Evolutionary conservation across 2,113 vertebrate species (phyloP).

Genomic region (Clarias gariepinus): DNA sequence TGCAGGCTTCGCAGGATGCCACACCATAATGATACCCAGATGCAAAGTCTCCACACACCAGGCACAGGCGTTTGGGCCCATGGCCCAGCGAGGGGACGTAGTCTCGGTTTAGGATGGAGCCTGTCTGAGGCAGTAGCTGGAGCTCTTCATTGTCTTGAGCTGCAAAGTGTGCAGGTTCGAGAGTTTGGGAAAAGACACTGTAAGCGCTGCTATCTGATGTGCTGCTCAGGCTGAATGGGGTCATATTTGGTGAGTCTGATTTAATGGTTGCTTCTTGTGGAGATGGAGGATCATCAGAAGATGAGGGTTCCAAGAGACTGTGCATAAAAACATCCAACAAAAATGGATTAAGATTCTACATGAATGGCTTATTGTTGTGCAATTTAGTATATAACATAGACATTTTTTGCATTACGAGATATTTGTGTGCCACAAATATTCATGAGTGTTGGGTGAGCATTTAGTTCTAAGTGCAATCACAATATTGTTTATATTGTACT

Average conservation of each 20-base stretch:
- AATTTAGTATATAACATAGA: neutral
- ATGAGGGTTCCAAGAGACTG: constrained; percentile 59
- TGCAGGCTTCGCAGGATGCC: constrained; percentile 73
- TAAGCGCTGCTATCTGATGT: constrained; percentile 65
- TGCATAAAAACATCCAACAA: constrained; percentile 22
- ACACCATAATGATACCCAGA: constrained; percentile 71
- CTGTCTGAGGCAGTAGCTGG: constrained; percentile 54
- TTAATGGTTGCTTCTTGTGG: constrained; percentile 51
- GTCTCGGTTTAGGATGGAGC: constrained; percentile 60
- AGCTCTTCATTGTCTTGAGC: constrained; percentile 27
- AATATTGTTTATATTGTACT: neutral
- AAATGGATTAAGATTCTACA: neutral
- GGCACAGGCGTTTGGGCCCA: constrained; percentile 64
- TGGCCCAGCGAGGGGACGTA: constrained; percentile 50
- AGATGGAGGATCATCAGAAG: constrained; percentile 58
- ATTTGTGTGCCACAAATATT: neutral
- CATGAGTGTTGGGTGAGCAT: neutral
- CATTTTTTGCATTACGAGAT: neutral
- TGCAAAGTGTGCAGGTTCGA: constrained; percentile 39
- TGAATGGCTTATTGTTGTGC: neutral
- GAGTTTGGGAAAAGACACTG: constrained; percentile 59
- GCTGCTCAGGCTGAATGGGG: constrained; percentile 61
- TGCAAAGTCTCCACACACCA: constrained; percentile 74
- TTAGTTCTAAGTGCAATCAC: neutral
- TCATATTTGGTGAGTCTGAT: constrained; percentile 57